Base-by-base conservation (phyloP, 2,888 invertebrate species). In the Eutolmus rufibarbis region DNA sequence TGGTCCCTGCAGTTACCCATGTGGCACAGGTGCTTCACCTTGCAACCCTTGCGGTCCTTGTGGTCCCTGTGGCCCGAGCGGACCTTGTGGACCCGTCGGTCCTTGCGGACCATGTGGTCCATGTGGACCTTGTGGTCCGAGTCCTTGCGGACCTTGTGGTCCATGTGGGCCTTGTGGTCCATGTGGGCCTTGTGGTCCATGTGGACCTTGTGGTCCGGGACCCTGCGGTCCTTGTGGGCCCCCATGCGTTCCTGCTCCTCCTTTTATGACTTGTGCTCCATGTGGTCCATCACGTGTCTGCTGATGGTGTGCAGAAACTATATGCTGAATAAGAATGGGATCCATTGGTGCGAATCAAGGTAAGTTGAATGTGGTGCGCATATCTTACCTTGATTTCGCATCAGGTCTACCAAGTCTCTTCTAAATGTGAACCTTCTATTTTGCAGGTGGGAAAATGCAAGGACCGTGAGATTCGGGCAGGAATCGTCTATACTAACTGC, bases 401-500 rank as follows among this genome's bases (percentile, higher is more conserved):
- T 74, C 43, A 74, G 7, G 12, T 23, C 0, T 57, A 3, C 9
- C 9, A 74, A 43, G 4, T 1, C n/a, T 16, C 12, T 76, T 76
- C 82, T 31, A 66, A 66, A 28, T n/a, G 28, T 14, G 28, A 82
- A 31, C 2, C 23, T 28, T 84, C 14, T 81, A 40, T 86, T 66
- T 46, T 86, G 19, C 78, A 87, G 85, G 51, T 51, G 56, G 91
- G 90, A 88, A 90, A 90, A 77, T 91, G 93, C 1, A 93, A 91
- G 88, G 93, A 93, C 2, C 90, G 93, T 14, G 94, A 94, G 90
- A 90, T 94, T 74, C 90, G 92, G 5, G 92, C 90, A 19, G 91
- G 94, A 28, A 90, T 92, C 87, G 90, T 94, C 85, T 92, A 93
- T 86, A 90, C 91, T 12, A 93, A 93, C 57, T 94, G 94, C 89